These are phyloP conservation scores for Rhaphigaster nebulosa DNA, from an alignment of 2,888 invertebrate genomes.

Conservation along the genomic window DNA sequence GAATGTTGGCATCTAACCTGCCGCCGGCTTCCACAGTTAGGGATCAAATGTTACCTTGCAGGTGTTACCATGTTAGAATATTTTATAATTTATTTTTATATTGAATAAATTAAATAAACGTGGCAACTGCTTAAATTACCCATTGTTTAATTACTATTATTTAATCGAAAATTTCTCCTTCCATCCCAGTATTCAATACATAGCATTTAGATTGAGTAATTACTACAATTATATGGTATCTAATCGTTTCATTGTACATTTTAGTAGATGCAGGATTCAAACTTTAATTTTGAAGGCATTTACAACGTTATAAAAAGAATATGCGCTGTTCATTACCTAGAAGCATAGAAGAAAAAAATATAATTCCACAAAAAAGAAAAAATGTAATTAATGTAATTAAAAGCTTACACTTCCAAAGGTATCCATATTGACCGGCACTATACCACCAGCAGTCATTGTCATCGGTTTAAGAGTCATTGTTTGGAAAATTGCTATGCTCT, in stretches of 20 bases:
- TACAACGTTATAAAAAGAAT: conserved; percentile 27
- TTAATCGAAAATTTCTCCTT: too few relatives aligned
- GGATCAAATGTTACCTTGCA: too few relatives aligned
- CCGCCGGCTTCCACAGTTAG: too few relatives aligned
- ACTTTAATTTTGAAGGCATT: conserved; percentile 20
- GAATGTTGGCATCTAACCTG: too few relatives aligned
- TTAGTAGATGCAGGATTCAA: background rate
- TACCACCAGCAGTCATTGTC: conserved; percentile 27
- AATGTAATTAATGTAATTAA: background rate
- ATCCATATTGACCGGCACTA: conserved; percentile 34
- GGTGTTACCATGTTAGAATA: too few relatives aligned
- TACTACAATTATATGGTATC: background rate
- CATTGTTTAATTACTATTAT: too few relatives aligned
- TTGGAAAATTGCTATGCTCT: background rate
- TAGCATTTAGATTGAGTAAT: too few relatives aligned
- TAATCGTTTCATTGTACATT: background rate
- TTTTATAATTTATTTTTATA: too few relatives aligned
- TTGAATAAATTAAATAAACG: too few relatives aligned
- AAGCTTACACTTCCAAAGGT: conserved; percentile 13
- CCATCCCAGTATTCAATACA: too few relatives aligned
- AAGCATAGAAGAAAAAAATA: background rate
- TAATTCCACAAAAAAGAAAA: background rate
- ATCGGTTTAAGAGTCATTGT: background rate
- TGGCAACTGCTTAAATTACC: too few relatives aligned
- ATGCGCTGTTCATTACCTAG: conserved; percentile 31